These are phyloP conservation scores for Sphaerodactylus townsendi DNA, from an alignment of 2,113 vertebrate species.

Conservation along the genomic window DNA sequence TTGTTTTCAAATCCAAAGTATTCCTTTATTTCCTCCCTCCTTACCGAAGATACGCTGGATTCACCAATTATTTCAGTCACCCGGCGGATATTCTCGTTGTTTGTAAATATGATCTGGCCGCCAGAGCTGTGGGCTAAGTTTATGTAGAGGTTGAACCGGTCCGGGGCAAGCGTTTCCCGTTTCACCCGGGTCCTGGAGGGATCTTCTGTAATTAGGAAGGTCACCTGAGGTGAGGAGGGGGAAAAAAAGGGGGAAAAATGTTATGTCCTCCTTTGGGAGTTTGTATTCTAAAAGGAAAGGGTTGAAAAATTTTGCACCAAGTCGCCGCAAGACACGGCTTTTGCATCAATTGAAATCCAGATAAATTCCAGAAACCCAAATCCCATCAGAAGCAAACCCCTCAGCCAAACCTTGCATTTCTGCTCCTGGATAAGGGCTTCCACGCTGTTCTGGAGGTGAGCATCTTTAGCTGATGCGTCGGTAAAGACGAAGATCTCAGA, in stretches of 20 bases:
- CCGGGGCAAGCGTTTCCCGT: constrained; percentile 71
- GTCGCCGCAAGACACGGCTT: not conserved
- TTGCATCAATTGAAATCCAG: not conserved
- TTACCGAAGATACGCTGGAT: constrained; percentile 69
- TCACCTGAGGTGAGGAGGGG: constrained; percentile 73
- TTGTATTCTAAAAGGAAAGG: no score
- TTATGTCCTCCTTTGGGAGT: not conserved
- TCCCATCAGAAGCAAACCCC: not conserved
- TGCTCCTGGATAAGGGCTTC: constrained; percentile 80
- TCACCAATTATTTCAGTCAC: constrained; percentile 82
- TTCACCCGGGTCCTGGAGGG: constrained; percentile 64
- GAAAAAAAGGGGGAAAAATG: not conserved
- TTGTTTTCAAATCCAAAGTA: no score
- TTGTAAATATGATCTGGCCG: constrained; percentile 84
- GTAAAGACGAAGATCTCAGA: constrained; percentile 91
- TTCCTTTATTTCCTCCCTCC: constrained; percentile 16
- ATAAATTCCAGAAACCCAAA: not conserved
- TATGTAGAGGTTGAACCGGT: constrained; percentile 82
- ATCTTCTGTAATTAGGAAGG: constrained; percentile 86
- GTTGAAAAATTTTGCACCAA: not conserved
- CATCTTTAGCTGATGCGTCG: constrained; percentile 86
- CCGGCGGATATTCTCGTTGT: constrained; percentile 77
- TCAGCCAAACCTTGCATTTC: constrained; percentile 78
- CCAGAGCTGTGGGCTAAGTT: constrained; percentile 81
- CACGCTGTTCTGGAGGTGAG: constrained; percentile 74